Percentiles rank a stretch among this genome's conserved stretches.
Conservation (phyloP, 1,140 invertebrate genomes). For the Drosophila punjabiensis region DNA sequence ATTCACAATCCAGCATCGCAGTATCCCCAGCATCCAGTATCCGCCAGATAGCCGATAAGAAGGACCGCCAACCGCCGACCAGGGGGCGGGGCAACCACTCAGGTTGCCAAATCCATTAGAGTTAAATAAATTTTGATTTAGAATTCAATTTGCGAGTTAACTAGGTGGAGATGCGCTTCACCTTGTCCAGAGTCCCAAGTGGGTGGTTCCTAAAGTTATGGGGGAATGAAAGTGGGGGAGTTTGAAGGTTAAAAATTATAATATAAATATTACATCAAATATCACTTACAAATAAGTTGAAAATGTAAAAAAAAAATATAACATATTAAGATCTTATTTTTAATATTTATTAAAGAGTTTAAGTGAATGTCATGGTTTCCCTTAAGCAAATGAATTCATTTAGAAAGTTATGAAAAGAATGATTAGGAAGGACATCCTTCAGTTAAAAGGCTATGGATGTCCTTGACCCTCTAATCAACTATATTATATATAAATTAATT, state of each 20-base stretch:
- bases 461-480: background rate
- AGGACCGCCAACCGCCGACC: conserved; percentile 7
- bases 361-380: background rate
- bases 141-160: conserved; percentile 75
- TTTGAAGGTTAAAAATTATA: background rate
- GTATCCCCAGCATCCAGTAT: background rate
- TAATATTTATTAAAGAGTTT: background rate
- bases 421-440: background rate
- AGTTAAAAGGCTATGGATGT: no score
- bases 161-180: conserved; percentile 47
- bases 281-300: background rate
- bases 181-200: background rate
- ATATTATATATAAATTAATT: background rate
- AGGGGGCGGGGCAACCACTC: conserved; percentile 46
- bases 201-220: conserved; percentile 42
- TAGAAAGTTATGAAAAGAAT: background rate
- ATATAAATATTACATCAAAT: background rate
- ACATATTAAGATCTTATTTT: background rate
- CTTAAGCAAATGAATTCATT: background rate
- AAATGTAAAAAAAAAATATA: background rate
- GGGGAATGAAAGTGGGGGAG: background rate
- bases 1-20: conserved; percentile 21
- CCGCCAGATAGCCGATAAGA: conserved; percentile 37
- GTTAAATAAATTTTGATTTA: conserved; percentile 77
- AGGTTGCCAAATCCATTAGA: conserved; percentile 75